Base-by-base conservation (phyloP, 2,797 vertebrate genomes). In the Huso huso region DNA sequence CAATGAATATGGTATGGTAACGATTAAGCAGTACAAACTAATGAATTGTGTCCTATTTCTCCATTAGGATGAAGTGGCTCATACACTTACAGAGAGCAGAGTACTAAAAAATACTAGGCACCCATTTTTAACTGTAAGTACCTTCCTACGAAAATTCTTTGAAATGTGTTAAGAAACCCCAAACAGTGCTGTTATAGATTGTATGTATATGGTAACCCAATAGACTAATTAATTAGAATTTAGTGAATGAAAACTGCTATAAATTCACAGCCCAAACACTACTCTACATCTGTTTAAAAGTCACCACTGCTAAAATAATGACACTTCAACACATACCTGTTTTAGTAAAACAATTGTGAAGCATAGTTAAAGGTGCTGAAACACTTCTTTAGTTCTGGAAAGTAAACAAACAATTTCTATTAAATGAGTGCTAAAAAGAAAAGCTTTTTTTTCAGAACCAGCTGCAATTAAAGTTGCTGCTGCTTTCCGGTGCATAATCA, bases 21-120 rank as follows among this genome's bases (percentile, higher is more conserved):
- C 7, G 53, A 55, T 10, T 10, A 55, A 10, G 53, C n/a, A 1
- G n/a, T 10, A 55, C 53, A 3, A 3, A 55, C 9, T 55, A n/a
- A 55, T 1, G 9, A n/a, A 10, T 55, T 55, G 9, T 55, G 10
- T 55, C 0, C n/a, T 75, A 66, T 78, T 74, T 79, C 11, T 83
- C 66, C 75, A 57, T 66, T 81, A 98, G 96, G 96, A 98, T 84
- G 96, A 98, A 89, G 96, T 98, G 79, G 95, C 96, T 69, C 96
- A 98, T 76, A 98, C 95, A 0, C 92, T 98, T 72, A 98, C 95
- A 69, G 95, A 98, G 84, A 98, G 95, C 86, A 88, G 96, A 89
- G 96, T 98, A 52, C 79, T 98, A 71, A 97, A 98, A 88, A 98
- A 96, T 82, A 98, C 96, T 70, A 91, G 95, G 71, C 96, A 98